Evolutionary conservation across 2,888 invertebrate species (phyloP).

Genomic region (Hirtodrosophila confusa): DNA sequence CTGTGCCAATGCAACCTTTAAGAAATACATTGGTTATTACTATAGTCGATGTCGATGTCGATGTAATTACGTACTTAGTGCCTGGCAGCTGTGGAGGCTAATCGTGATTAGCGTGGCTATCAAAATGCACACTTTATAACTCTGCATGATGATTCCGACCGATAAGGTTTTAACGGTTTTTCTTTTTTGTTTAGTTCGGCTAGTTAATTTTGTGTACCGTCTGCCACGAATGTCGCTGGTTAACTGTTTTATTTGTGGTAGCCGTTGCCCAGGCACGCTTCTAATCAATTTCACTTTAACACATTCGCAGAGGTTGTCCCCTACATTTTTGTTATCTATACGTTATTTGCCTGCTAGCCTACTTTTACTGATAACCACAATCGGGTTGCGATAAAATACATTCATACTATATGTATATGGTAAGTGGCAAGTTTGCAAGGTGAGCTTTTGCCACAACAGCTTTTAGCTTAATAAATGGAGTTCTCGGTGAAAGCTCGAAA

Average conservation of each 20-base stretch:
- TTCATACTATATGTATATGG: conserved; percentile 9
- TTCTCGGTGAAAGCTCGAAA: conserved; percentile 7
- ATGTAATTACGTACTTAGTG: conserved; percentile 21
- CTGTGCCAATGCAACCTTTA: neutral
- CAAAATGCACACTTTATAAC: conserved; percentile 21
- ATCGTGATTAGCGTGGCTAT: conserved; percentile 40
- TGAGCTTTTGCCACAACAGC: conserved; percentile 8
- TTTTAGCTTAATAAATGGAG: neutral
- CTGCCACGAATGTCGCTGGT: conserved; percentile 20
- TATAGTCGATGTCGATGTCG: neutral
- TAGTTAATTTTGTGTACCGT: conserved; percentile 4
- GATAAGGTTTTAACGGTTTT: conserved; percentile 2
- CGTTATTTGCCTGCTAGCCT: conserved; percentile 1
- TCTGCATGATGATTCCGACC: conserved; percentile 18
- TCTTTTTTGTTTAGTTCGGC: neutral
- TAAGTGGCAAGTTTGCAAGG: conserved; percentile 18
- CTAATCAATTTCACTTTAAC: conserved; percentile 25
- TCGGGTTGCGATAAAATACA: conserved; percentile 23
- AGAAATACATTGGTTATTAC: neutral
- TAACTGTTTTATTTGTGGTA: conserved; percentile 34
- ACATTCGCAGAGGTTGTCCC: neutral
- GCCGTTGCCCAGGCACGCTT: conserved; percentile 20
- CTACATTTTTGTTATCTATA: conserved; percentile 26
- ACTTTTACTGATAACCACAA: conserved; percentile 38
- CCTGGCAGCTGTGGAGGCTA: conserved; percentile 1